Evolutionary conservation across 1,140 invertebrate species (phyloP).

Genomic region (Phenacoccus solenopsis): DNA sequence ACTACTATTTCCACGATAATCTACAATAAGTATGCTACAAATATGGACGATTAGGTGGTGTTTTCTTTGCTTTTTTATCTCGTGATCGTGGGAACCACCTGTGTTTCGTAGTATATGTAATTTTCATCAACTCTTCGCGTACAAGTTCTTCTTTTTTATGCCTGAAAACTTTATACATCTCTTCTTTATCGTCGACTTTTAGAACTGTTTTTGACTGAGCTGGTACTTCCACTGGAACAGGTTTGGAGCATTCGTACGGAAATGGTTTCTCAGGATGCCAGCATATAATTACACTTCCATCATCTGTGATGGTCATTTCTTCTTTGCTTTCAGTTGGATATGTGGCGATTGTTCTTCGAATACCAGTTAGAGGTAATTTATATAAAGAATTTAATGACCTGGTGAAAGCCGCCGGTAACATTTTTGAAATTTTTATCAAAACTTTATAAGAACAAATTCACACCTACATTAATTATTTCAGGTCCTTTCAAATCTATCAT

Average conservation of each 20-base stretch:
- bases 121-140: conserved; percentile 51
- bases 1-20: not conserved
- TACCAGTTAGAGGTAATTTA: not conserved
- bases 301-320: conserved; percentile 46
- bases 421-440: not conserved
- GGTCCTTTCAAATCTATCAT: too few relatives aligned
- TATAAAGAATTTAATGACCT: not conserved
- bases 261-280: conserved; percentile 71
- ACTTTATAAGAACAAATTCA: too few relatives aligned
- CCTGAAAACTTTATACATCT: conserved; percentile 49
- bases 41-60: not conserved
- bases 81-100: conserved; percentile 54
- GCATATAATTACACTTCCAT: conserved; percentile 64
- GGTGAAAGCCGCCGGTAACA: not conserved
- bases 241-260: conserved; percentile 71
- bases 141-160: conserved; percentile 45
- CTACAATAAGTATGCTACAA: not conserved
- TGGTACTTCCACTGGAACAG: conserved; percentile 41
- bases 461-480: too few relatives aligned
- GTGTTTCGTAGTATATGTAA: conserved; percentile 68
- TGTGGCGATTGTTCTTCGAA: not conserved
- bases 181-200: conserved; percentile 45
- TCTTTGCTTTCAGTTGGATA: not conserved
- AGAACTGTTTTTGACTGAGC: conserved; percentile 39
- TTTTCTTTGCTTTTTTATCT: not conserved